These are phyloP conservation scores for Oncorhynchus mykiss DNA, from an alignment of 2,113 vertebrate genomes.

Conservation along the genomic window DNA sequence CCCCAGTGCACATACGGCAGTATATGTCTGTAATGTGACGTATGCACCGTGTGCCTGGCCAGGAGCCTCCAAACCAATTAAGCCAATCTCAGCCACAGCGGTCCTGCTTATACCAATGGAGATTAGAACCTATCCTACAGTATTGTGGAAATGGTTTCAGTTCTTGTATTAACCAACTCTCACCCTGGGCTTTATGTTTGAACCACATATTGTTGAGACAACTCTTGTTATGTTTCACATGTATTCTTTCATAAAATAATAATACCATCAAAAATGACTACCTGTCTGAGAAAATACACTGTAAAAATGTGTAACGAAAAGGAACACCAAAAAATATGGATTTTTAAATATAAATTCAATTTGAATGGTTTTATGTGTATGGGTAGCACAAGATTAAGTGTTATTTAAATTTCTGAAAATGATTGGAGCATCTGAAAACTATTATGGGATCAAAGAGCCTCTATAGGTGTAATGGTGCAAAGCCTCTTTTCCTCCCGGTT, in stretches of 20 bases:
- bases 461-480: not conserved
- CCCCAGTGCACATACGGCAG: not conserved
- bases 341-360: not conserved
- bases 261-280: slow-evolving; percentile 22
- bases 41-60: slow-evolving; percentile 10
- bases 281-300: too few species aligned
- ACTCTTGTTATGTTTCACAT: too few species aligned
- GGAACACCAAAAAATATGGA: slow-evolving; percentile 20
- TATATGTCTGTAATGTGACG: slow-evolving; percentile 5
- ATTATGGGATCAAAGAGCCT: not conserved
- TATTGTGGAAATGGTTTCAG: too few species aligned
- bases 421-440: not conserved
- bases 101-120: not conserved
- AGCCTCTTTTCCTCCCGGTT: not conserved
- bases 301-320: too few species aligned
- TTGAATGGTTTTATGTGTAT: not conserved
- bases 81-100: too few species aligned
- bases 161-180: too few species aligned
- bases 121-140: too few species aligned
- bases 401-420: not conserved
- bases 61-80: not conserved
- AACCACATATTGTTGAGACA: too few species aligned
- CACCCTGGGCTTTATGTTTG: too few species aligned
- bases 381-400: not conserved
- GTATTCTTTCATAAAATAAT: too few species aligned